Base-by-base conservation (phyloP, 2,888 invertebrate genomes). In the Drosophila phalerata region DNA sequence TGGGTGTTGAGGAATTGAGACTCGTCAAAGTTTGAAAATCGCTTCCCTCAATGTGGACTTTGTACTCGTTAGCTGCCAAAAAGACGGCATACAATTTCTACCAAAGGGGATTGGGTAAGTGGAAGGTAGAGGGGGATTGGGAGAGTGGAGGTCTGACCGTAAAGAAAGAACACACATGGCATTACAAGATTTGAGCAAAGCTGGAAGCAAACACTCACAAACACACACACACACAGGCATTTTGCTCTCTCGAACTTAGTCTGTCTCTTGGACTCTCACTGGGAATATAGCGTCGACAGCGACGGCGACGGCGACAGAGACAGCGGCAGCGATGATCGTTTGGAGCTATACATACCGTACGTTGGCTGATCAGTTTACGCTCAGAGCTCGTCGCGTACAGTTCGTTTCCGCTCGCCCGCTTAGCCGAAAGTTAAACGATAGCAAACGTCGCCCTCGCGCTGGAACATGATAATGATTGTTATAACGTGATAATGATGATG, bases 401-500 rank as follows among this genome's bases (percentile, higher is more conserved):
- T 79, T 76, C 70, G 73, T 66, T 52, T 17, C 30, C 45, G 65
- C 51, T 37, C 51, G 71, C 34, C 0, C 22, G 63, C 32, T 56
- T 68, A 51, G 86, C 70, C 85, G 85, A 83, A 85, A 85, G 82
- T 84, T 53, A 55, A 75, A 75, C 79, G 77, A 58, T 64, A 70
- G 67, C 56, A 64, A 66, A 47, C 52, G 72, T 77, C 69, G 76
- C 73, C 69, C 56, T 73, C 69, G 73, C 58, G 78, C 66, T 71
- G 71, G 68, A 74, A 63, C 63, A 60, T 51, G 58, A 62, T 77
- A 32, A 69, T 72, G 30, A 72, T 68, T 25, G 67, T 74, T 25
- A 61, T 65, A 25, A 52, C 25, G 4, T 55, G 42, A 63, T 77
- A 62, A 74, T 71, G 70, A 64, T 65, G 70, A 60, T 75, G 73